Evolutionary conservation across 2,113 vertebrate genomes (phyloP).

Genomic region (Amblyopsis rosae): DNA sequence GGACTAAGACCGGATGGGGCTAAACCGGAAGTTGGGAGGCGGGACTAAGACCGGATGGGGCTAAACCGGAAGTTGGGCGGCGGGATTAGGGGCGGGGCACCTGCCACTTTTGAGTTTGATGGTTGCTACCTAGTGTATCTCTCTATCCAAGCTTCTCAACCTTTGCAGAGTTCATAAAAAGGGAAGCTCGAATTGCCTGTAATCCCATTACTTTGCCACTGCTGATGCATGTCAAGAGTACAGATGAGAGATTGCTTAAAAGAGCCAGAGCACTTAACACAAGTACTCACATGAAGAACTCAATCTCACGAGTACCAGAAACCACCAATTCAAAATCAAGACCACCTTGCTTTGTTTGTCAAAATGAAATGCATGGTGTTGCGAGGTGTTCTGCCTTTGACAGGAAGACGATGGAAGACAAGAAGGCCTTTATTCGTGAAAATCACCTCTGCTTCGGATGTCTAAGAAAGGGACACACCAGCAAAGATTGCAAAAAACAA

Average conservation of each 20-base stretch:
- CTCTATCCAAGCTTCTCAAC: constrained; percentile 22
- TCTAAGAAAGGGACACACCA: constrained; percentile 23
- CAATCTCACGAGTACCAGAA: not conserved
- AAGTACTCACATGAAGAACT: not conserved
- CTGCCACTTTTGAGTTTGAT: too few relatives aligned
- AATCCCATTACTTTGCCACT: constrained; percentile 12
- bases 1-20: too few relatives aligned
- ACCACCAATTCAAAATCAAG: not conserved
- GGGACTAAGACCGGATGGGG: too few relatives aligned
- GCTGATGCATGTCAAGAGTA: not conserved
- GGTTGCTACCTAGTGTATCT: too few relatives aligned
- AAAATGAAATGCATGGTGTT: constrained; percentile 20
- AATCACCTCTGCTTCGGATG: constrained; percentile 33
- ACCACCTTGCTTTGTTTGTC: constrained; percentile 22
- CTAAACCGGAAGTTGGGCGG: too few relatives aligned
- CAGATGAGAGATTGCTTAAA: constrained; percentile 16
- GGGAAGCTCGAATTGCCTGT: constrained; percentile 19
- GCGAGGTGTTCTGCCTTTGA: constrained; percentile 17
- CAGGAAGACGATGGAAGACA: constrained; percentile 20
- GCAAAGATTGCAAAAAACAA: constrained; percentile 28
- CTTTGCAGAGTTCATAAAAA: not conserved
- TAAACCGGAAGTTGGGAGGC: too few relatives aligned
- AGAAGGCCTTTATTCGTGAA: constrained; percentile 22
- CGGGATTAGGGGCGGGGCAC: too few relatives aligned
- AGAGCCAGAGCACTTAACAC: constrained; percentile 24